Conservation (phyloP, 2,113 vertebrate genomes). For the Dolichallabes microphthalmus region DNA sequence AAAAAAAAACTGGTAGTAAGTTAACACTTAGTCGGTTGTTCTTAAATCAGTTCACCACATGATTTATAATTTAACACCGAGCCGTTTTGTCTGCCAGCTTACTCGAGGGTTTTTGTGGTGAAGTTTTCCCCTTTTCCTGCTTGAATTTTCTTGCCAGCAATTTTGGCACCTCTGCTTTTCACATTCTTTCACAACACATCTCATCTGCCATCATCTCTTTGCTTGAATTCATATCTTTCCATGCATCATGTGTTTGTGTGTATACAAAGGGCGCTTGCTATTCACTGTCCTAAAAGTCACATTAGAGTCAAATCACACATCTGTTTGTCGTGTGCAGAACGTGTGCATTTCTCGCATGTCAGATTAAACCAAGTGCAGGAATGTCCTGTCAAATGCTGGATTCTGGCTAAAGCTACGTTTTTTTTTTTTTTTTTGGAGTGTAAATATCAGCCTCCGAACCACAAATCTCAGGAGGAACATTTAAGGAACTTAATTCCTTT, state of each 20-base stretch:
- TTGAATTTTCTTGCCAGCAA: neutral
- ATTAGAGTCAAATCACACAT: neutral
- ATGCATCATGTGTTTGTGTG: slow-evolving; percentile 21
- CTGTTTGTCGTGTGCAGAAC: neutral
- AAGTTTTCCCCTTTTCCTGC: neutral
- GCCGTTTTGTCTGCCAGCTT: neutral
- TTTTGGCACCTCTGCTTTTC: neutral
- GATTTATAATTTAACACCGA: neutral
- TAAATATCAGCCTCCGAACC: neutral
- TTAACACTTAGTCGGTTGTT: neutral
- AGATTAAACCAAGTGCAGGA: neutral
- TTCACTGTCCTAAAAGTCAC: neutral
- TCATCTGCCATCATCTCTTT: slow-evolving; percentile 14
- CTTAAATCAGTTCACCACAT: neutral
- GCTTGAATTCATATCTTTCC: neutral
- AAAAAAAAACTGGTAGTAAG: neutral
- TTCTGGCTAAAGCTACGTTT: neutral
- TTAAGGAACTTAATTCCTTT: neutral
- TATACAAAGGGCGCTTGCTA: neutral
- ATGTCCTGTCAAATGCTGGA: neutral
- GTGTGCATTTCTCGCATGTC: slow-evolving; percentile 20
- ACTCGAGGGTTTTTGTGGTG: neutral
- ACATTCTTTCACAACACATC: neutral
- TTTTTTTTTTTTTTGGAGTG: neutral
- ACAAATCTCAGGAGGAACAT: neutral